These are phyloP conservation scores for Villa cingulata DNA, from an alignment of 2,888 invertebrate genomes.

Conservation along the genomic window DNA sequence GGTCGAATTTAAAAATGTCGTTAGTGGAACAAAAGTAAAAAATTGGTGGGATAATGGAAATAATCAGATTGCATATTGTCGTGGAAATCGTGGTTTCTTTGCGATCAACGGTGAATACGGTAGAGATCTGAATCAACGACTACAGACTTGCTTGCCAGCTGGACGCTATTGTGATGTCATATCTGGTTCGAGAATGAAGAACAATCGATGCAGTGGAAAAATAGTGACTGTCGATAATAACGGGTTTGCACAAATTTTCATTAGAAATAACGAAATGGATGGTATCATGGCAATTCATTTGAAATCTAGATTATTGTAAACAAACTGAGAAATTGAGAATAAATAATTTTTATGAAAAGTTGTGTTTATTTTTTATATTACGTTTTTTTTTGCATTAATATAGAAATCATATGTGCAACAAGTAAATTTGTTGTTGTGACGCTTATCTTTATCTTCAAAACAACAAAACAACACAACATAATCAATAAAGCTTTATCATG, in stretches of 20 bases:
- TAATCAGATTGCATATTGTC: slow-evolving; percentile 66
- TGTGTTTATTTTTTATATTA: too few relatives aligned
- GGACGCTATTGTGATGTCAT: slow-evolving; percentile 59
- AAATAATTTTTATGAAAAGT: too few relatives aligned
- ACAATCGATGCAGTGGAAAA: slow-evolving; percentile 39
- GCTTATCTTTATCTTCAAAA: too few relatives aligned
- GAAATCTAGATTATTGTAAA: background rate
- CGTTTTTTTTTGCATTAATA: too few relatives aligned
- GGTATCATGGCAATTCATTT: background rate
- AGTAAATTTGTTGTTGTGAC: too few relatives aligned
- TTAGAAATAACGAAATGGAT: background rate
- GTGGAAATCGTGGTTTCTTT: slow-evolving; percentile 41
- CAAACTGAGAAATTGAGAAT: too few relatives aligned
- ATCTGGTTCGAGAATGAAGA: slow-evolving; percentile 32
- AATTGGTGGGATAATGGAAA: slow-evolving; percentile 63
- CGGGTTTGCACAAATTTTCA: slow-evolving; percentile 1
- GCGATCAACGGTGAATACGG: slow-evolving; percentile 12
- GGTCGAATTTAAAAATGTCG: slow-evolving; percentile 56
- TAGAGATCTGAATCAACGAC: background rate
- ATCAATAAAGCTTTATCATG: too few relatives aligned
- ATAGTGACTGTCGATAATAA: slow-evolving; percentile 1
- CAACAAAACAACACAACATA: too few relatives aligned
- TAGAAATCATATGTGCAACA: too few relatives aligned
- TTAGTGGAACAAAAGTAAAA: slow-evolving; percentile 39
- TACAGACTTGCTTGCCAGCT: slow-evolving; percentile 40